Conservation (phyloP, 2,888 invertebrate species). For the Idaea biselata region DNA sequence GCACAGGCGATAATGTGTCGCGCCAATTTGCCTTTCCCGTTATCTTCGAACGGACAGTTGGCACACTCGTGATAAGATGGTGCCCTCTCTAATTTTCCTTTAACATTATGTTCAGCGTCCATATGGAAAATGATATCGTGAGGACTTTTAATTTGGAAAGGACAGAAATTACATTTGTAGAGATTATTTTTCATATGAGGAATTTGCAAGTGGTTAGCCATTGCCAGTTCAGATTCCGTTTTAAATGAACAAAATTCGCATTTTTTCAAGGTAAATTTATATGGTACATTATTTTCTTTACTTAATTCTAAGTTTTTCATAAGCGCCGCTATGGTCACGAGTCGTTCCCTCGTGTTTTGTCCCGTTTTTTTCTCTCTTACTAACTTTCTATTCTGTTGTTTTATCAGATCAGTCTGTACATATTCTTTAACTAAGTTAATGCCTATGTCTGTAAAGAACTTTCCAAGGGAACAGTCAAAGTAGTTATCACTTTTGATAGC, state of each 20-base stretch:
- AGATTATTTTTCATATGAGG: slow-evolving; percentile 94
- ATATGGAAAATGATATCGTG: slow-evolving; percentile 95
- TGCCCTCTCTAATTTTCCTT: slow-evolving; percentile 91
- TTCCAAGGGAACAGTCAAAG: slow-evolving; percentile 92
- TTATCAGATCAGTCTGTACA: slow-evolving; percentile 94
- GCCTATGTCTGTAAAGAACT: slow-evolving; percentile 95
- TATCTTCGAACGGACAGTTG: slow-evolving; percentile 96
- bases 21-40: slow-evolving; percentile 93
- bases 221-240: slow-evolving; percentile 90
- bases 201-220: slow-evolving; percentile 93
- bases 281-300: slow-evolving; percentile 91
- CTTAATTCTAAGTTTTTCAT: slow-evolving; percentile 92
- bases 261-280: slow-evolving; percentile 87
- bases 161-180: slow-evolving; percentile 92
- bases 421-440: slow-evolving; percentile 94
- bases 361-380: slow-evolving; percentile 84
- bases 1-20: slow-evolving; percentile 93
- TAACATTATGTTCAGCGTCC: slow-evolving; percentile 92
- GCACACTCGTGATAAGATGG: slow-evolving; percentile 95
- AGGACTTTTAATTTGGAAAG: slow-evolving; percentile 89
- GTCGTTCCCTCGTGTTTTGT: slow-evolving; percentile 84
- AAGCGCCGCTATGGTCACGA: slow-evolving; percentile 89
- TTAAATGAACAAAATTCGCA: slow-evolving; percentile 95
- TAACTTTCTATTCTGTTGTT: slow-evolving; percentile 91
- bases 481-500: slow-evolving; percentile 82